Base-by-base conservation (phyloP, 2,888 invertebrate species). In the Epirrita christyi region DNA sequence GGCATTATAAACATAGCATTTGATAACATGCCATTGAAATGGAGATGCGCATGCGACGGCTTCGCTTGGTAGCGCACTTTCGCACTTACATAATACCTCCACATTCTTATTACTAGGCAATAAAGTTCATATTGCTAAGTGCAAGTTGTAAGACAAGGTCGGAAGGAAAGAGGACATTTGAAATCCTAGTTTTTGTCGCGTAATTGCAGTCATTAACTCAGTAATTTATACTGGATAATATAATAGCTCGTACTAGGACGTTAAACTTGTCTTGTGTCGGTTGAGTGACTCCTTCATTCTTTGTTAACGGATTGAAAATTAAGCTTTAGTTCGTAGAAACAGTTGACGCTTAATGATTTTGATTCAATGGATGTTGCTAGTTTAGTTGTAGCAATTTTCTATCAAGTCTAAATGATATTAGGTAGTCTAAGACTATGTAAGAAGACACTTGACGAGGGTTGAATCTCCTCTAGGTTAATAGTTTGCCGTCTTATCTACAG, bases 41-140 rank as follows among this genome's bases (percentile, higher is more conserved):
- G 65, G 70, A 78, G 78, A 79, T 76, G 72, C 68, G 67, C 52
- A 67, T 59, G 59, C 49, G 70, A 65, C 59, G 68, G 75, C 72
- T 71, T 63, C 82, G 83, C 76, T 81, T 70, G 75, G 76, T 70
- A 80, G 83, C 75, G 68, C 78, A 75, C 88, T 85, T 86, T 86
- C 84, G 81, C 77, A 73, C 50, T 82, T 65, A 62, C 59, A 65
- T 65, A 62, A 63, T 52, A 46, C 43, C 45, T 55, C 49, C 40
- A 38, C 57, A 53, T 46, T 55, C 55, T 45, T 60, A 63, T 54
- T 53, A 53, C 53, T 13, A 48, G 34, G 48, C 28, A 32, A 15
- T 54, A 55, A 66, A 27, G 65, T 56, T 66, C 29, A 56, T 55
- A 45, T 52, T 71, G 59, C 69, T 69, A 64, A 57, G 59, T 52